These are phyloP conservation scores for Bufotes viridis DNA, from an alignment of 2,797 vertebrate species.

Conservation along the genomic window DNA sequence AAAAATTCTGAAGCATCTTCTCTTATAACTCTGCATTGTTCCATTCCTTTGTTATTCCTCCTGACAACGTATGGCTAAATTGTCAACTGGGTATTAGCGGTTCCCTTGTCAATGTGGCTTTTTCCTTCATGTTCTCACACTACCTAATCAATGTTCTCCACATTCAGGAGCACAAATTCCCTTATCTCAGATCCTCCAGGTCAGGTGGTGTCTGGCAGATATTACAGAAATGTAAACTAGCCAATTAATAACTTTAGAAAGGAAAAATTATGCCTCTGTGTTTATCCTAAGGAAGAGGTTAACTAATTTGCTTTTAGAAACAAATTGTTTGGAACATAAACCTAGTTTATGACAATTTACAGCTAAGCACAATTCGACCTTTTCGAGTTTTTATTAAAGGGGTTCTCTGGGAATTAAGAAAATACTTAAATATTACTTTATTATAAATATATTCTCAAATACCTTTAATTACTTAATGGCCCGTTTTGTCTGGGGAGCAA, in stretches of 20 bases:
- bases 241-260: background rate
- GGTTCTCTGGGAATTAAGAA: too few species aligned
- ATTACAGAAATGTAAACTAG: too few species aligned
- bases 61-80: background rate
- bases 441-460: too few species aligned
- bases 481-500: too few species aligned
- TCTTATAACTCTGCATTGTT: background rate
- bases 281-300: background rate
- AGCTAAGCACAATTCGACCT: background rate
- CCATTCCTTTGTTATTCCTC: background rate
- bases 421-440: too few species aligned
- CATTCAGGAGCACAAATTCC: background rate
- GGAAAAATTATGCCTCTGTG: background rate
- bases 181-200: too few species aligned
- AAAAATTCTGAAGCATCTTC: background rate
- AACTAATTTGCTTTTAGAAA: background rate
- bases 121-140: background rate
- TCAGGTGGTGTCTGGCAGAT: too few species aligned
- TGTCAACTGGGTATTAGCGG: background rate
- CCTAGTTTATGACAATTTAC: background rate
- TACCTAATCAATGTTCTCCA: background rate
- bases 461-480: too few species aligned
- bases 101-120: background rate
- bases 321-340: background rate
- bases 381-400: too few species aligned